These are phyloP conservation scores for Pungitius pungitius DNA, from an alignment of 2,113 vertebrate genomes.

Conservation along the genomic window DNA sequence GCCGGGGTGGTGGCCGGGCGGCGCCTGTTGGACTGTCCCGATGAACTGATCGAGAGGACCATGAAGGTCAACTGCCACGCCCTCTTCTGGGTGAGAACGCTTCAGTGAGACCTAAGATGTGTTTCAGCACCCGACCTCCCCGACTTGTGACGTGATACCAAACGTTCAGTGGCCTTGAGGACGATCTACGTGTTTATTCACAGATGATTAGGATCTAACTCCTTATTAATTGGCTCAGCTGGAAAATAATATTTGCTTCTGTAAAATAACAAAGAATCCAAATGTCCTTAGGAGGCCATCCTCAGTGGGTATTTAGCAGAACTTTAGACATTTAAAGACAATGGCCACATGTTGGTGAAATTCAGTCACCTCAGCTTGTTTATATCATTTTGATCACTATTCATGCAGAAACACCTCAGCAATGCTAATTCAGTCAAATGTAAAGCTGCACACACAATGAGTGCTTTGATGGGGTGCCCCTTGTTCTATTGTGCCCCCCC, in stretches of 20 bases:
- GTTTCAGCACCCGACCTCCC: background rate
- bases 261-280: too few relatives aligned
- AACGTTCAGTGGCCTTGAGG: background rate
- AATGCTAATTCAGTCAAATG: background rate
- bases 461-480: background rate
- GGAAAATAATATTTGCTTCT: background rate
- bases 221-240: background rate
- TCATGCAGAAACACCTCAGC: background rate
- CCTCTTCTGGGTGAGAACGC: slow-evolving; percentile 77
- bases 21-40: slow-evolving; percentile 69
- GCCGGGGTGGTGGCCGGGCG: slow-evolving; percentile 72
- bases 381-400: background rate
- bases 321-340: background rate
- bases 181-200: background rate
- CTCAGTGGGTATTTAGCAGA: slow-evolving; percentile 3
- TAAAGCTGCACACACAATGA: background rate
- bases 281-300: background rate
- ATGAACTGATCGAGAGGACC: slow-evolving; percentile 74
- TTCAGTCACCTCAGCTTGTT: background rate
- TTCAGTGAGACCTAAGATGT: background rate
- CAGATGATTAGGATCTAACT: background rate
- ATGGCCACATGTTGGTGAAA: background rate
- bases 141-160: background rate
- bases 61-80: slow-evolving; percentile 78
- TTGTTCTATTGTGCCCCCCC: background rate